Base-by-base conservation (phyloP, 2,888 invertebrate genomes). In the Monopis laevigella region DNA sequence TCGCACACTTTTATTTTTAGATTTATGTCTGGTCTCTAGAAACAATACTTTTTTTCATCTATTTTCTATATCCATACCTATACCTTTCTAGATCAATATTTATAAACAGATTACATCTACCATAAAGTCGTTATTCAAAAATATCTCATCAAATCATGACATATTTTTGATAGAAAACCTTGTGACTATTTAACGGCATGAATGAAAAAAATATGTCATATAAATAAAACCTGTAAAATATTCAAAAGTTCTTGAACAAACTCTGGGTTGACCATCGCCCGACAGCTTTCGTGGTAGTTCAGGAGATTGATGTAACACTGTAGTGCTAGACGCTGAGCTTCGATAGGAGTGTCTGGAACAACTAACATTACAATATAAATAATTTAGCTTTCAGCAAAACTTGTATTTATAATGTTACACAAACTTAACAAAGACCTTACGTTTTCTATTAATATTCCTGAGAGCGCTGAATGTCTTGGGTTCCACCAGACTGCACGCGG, bases 291-390 rank as follows among this genome's bases (percentile, higher is more conserved):
- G 55, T 75, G 65, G 47, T 78, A 77, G 47, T 58, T 69, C 53
- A 59, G 61, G 29, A 80, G 53, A 45, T 74, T 77, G 41, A 66
- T 63, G 51, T 72, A 80, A 45, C 77, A 75, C 46, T 75, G 73
- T 6, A 77, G 71, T 0, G 73, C 72, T 1, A 77, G 51, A 1
- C 77, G 58, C 45, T 78, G 78, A 0, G 75, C 77, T 43, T 78
- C 78, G 30, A 77, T 70, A 0, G 75, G 77, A 1, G 51, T 73
- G n/a, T 73, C 73, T 48, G 63, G 67, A 46, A 51, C 77, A 75
- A 48, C 27, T 10, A 27, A n/a, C n/a, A n/a, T n/a, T n/a, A n/a
- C n/a, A n/a, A n/a, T n/a, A n/a, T n/a, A n/a, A n/a, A n/a, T n/a
- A n/a, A n/a, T n/a, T n/a, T n/a, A n/a, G n/a, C n/a, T n/a, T n/a